Evolutionary conservation across 2,797 vertebrate genomes (phyloP).

Genomic region (Lycodopsis pacificus): DNA sequence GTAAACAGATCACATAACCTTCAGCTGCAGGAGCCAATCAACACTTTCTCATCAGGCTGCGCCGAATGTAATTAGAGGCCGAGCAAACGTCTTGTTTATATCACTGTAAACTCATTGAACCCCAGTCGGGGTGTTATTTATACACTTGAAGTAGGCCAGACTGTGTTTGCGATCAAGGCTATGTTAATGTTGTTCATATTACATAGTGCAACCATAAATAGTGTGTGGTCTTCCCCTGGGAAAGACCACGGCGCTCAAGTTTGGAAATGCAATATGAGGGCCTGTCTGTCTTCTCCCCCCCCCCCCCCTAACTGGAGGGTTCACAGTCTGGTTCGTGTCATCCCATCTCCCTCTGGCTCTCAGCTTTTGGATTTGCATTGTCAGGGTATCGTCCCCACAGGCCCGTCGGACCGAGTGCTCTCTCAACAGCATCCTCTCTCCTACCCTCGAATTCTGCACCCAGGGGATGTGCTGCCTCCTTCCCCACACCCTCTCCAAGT

Average conservation of each 20-base stretch:
- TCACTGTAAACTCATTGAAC: conserved; percentile 69
- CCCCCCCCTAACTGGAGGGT: conserved; percentile 54
- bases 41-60: conserved; percentile 62
- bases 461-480: conserved; percentile 34
- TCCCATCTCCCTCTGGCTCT: conserved; percentile 67
- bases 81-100: conserved; percentile 69
- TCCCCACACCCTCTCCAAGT: conserved; percentile 24
- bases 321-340: conserved; percentile 74
- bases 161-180: conserved; percentile 74
- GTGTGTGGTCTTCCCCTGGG: conserved; percentile 58
- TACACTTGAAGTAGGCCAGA: conserved; percentile 73
- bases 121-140: conserved; percentile 69
- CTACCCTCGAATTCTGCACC: conserved; percentile 46
- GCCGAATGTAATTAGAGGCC: conserved; percentile 65
- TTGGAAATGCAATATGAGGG: conserved; percentile 62
- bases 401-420: conserved; percentile 32
- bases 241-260: conserved; percentile 34
- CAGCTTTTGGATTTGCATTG: conserved; percentile 56
- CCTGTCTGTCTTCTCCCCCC: conserved; percentile 58
- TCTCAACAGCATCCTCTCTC: conserved; percentile 53
- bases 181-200: conserved; percentile 75
- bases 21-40: conserved; percentile 74
- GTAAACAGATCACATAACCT: conserved; percentile 68
- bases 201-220: conserved; percentile 69
- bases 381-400: conserved; percentile 64